Percentiles rank a stretch among this genome's conserved stretches.
Evolutionary conservation across 2,888 invertebrate genomes (phyloP).

Genomic region (Gibbula magus): DNA sequence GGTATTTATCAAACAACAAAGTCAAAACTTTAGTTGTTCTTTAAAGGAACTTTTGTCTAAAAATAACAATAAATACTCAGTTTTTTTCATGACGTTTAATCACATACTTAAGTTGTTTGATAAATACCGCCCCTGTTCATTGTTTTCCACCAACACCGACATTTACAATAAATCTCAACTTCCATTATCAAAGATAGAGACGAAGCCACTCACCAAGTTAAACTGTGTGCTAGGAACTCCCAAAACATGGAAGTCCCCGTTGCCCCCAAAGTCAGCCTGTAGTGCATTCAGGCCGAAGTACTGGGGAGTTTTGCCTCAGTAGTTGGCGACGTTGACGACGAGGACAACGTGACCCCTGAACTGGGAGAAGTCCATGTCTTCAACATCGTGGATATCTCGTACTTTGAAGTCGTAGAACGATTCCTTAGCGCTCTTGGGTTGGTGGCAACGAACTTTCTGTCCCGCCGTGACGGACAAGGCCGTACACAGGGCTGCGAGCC

Average conservation of each 20-base stretch:
- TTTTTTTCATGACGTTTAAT: too few relatives aligned
- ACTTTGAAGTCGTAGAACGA: constrained; percentile 47
- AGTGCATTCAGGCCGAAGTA: constrained; percentile 77
- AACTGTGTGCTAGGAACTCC: constrained; percentile 74
- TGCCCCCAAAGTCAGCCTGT: constrained; percentile 24
- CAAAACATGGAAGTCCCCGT: background rate
- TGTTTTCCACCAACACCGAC: too few relatives aligned
- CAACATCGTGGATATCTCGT: constrained; percentile 41
- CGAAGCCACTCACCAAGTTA: constrained; percentile 64
- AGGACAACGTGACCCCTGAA: constrained; percentile 66
- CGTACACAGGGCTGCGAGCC: background rate
- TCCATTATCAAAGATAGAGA: background rate
- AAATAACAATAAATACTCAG: too few relatives aligned
- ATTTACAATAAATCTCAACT: too few relatives aligned
- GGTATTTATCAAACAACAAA: too few relatives aligned
- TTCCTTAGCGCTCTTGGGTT: constrained; percentile 25
- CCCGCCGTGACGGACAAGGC: background rate
- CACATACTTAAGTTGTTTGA: too few relatives aligned
- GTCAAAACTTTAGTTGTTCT: too few relatives aligned
- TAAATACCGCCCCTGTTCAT: too few relatives aligned
- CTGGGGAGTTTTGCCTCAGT: constrained; percentile 76
- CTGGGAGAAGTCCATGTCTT: constrained; percentile 43
- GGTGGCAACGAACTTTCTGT: constrained; percentile 26
- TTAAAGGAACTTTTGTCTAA: too few relatives aligned
- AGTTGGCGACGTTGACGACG: constrained; percentile 77